These are phyloP conservation scores for Melozone crissalis DNA, from an alignment of 2,113 vertebrate species.

Conservation along the genomic window DNA sequence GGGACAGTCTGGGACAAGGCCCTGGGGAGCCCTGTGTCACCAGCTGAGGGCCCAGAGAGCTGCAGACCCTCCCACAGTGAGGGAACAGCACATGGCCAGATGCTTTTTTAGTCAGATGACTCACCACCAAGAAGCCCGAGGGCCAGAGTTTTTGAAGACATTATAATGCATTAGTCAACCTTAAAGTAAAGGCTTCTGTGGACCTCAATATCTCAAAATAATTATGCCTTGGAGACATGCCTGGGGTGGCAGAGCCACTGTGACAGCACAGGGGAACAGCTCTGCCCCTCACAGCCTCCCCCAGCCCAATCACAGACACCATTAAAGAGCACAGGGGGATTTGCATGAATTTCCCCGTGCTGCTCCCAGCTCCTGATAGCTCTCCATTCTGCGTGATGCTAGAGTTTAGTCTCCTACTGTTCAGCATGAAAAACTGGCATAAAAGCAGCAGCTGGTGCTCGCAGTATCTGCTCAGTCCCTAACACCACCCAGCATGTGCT, in stretches of 20 bases:
- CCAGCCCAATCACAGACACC: background rate
- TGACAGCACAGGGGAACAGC: background rate
- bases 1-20: background rate
- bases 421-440: slow-evolving; percentile 37
- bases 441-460: slow-evolving; percentile 44
- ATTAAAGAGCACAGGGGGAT: background rate
- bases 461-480: slow-evolving; percentile 12
- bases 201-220: background rate
- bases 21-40: background rate
- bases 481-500: slow-evolving; percentile 37
- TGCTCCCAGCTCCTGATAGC: background rate
- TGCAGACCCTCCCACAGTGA: background rate
- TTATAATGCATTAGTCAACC: background rate
- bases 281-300: background rate
- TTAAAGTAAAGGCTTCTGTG: background rate
- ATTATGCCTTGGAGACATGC: background rate
- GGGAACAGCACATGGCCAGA: background rate
- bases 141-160: background rate
- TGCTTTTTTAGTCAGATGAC: background rate
- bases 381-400: background rate
- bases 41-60: background rate
- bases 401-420: slow-evolving; percentile 27
- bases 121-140: background rate
- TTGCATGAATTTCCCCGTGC: background rate
- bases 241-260: background rate